Evolutionary conservation across 2,888 invertebrate species (phyloP).

Genomic region (Macrophya alboannulata): DNA sequence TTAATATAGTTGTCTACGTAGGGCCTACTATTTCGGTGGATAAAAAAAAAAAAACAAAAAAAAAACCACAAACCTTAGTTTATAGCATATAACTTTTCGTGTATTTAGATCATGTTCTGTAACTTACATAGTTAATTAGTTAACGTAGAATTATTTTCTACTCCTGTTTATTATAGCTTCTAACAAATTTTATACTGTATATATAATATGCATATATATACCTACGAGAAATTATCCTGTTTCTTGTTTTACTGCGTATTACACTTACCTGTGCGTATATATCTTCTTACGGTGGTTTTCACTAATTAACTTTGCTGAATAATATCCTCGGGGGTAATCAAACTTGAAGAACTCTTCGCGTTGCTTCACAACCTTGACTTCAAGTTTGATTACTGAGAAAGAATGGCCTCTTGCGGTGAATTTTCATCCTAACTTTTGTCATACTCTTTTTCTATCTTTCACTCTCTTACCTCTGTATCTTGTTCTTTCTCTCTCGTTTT

Average conservation of each 20-base stretch:
- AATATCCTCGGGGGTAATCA: constrained; percentile 39
- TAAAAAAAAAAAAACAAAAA: background rate
- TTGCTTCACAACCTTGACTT: constrained; percentile 36
- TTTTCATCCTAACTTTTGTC: constrained; percentile 38
- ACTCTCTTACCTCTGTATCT: background rate
- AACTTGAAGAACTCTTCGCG: constrained; percentile 46
- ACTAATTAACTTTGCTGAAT: constrained; percentile 34
- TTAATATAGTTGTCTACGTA: constrained; percentile 8
- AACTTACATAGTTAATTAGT: constrained; percentile 1
- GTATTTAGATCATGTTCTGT: background rate
- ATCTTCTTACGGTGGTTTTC: constrained; percentile 37
- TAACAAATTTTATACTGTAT: constrained; percentile 16
- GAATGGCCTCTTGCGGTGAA: constrained; percentile 43
- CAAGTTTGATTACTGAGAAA: constrained; percentile 47
- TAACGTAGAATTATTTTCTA: constrained; percentile 1
- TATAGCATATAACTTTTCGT: background rate
- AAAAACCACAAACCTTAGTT: background rate
- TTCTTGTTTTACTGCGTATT: constrained; percentile 1
- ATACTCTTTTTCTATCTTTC: background rate
- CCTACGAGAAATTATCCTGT: constrained; percentile 2
- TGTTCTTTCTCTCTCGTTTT: constrained; percentile 47
- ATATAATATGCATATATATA: background rate
- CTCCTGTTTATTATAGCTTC: background rate
- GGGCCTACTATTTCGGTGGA: background rate
- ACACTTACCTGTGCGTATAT: constrained; percentile 29